A percentile compares a stretch with the other conserved stretches of the same genome.
Evolutionary conservation across 1,140 invertebrate species (phyloP).

Genomic region (Caenorhabditis briggsae): DNA sequence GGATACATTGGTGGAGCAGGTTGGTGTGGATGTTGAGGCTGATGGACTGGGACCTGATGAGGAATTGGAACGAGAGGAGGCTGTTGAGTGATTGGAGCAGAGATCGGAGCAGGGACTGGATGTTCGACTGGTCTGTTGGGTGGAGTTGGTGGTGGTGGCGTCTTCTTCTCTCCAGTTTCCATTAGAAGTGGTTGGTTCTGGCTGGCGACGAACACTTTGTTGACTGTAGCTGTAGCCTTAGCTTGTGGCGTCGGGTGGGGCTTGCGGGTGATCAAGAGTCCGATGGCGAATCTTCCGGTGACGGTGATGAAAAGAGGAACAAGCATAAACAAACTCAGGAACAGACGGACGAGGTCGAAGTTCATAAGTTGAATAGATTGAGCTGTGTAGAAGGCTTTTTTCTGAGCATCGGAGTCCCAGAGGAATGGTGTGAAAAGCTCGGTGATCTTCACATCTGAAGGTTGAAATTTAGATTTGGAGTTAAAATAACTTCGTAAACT

Average conservation of each 20-base stretch:
- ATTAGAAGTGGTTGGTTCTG: constrained; percentile 24
- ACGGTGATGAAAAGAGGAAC: not conserved
- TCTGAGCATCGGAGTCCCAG: not conserved
- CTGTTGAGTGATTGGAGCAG: not conserved
- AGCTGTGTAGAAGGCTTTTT: constrained; percentile 28
- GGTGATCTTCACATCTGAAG: constrained; percentile 29
- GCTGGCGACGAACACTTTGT: constrained; percentile 25
- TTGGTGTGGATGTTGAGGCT: not conserved
- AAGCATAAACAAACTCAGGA: not conserved
- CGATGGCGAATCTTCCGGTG: not conserved
- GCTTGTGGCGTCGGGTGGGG: not conserved
- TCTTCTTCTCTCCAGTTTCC: constrained; percentile 42
- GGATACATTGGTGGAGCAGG: constrained; percentile 23
- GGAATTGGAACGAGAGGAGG: not conserved
- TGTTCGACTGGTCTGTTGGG: not conserved
- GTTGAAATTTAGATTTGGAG: too few relatives aligned
- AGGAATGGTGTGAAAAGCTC: constrained; percentile 19
- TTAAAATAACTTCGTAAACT: not conserved
- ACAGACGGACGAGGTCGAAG: constrained; percentile 4
- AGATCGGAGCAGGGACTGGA: not conserved
- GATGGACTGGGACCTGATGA: constrained; percentile 9
- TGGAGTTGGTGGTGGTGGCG: constrained; percentile 24
- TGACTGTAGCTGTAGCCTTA: not conserved
- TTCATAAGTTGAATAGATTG: not conserved
- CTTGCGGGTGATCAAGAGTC: not conserved